Evolutionary conservation across 2,888 invertebrate genomes (phyloP), one percentile per base, ranked within the genome.

Genomic region (Stomorhina lunata): DNA sequence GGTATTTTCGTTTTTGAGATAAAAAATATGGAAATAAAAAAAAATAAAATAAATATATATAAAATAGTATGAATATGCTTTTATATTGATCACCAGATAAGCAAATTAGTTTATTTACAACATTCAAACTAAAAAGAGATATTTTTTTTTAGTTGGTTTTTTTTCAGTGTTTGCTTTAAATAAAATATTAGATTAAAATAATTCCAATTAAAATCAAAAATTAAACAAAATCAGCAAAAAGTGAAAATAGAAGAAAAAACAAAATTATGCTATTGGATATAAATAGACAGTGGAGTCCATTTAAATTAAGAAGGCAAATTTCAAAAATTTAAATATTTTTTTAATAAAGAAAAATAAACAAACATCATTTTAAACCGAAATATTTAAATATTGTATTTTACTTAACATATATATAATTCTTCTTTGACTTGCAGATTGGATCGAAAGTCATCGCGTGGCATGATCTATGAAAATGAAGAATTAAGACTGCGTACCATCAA

Each of bases 401-500:
- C n/a, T 12, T 10, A 15, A 32, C 32, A 34, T 55, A 32, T 48
- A 10, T 17, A 55, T 37, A 12, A 10, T 27, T 29, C 43, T 10
- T n/a, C 37, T 71, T 34, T 71, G 4, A 55, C 7, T 88, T 89
- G 29, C 91, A 95, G 95, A 92, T 94, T 97, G 92, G 97, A 97
- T 92, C 94, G 96, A 89, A 96, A 96, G 92, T 96, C 97, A 71
- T 96, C 97, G 84, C 95, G 97, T 90, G 97, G 97, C 85, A 97
- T 97, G 96, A 95, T 97, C 86, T 97, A 96, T 92, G 97, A 97
- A 92, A 97, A 97, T 93, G 97, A 97, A 90, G 97, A 97, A 91
- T 92, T 97, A 68, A 93, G 97, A 85, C 92, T 97, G 89, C 94
- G 97, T 87, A 97, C 97, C 37, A 97, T 97, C 90, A 96, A 97